A percentile compares a stretch with the other conserved stretches of the same genome.
Conservation (phyloP, 2,797 vertebrate species). For the Centroberyx gerrardi region DNA sequence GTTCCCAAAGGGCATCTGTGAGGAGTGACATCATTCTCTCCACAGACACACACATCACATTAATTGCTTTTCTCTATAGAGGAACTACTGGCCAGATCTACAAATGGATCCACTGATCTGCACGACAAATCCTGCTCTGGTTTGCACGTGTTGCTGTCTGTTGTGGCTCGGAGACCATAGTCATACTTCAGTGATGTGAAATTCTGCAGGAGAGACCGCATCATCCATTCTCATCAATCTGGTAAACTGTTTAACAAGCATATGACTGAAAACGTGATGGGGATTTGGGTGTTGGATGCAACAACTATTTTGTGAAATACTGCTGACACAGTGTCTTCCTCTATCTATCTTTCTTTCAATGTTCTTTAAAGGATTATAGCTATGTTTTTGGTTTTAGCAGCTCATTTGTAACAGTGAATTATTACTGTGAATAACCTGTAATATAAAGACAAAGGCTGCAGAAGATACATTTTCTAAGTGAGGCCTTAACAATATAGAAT, state of each 20-base stretch:
- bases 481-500: not conserved
- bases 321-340: not conserved
- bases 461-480: not conserved
- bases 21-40: constrained; percentile 71
- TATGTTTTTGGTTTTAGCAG: not conserved
- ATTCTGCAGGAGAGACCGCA: constrained; percentile 18
- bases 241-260: constrained; percentile 1
- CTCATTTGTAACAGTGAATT: not conserved
- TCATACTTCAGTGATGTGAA: constrained; percentile 40
- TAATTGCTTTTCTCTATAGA: constrained; percentile 37
- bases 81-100: constrained; percentile 48
- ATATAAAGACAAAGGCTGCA: not conserved
- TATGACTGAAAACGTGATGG: not conserved
- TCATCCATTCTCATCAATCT: constrained; percentile 16
- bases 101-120: constrained; percentile 26
- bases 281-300: not conserved
- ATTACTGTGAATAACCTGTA: not conserved
- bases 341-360: not conserved
- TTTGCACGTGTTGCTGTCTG: constrained; percentile 53
- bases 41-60: constrained; percentile 51
- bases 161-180: constrained; percentile 29
- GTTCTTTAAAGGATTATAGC: not conserved
- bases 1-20: constrained; percentile 32
- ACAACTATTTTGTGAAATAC: not conserved
- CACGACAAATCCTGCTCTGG: constrained; percentile 30